Percentiles rank a stretch among this genome's conserved stretches.
Evolutionary conservation across 2,797 vertebrate genomes (phyloP).

Genomic region (Gouania willdenowi): DNA sequence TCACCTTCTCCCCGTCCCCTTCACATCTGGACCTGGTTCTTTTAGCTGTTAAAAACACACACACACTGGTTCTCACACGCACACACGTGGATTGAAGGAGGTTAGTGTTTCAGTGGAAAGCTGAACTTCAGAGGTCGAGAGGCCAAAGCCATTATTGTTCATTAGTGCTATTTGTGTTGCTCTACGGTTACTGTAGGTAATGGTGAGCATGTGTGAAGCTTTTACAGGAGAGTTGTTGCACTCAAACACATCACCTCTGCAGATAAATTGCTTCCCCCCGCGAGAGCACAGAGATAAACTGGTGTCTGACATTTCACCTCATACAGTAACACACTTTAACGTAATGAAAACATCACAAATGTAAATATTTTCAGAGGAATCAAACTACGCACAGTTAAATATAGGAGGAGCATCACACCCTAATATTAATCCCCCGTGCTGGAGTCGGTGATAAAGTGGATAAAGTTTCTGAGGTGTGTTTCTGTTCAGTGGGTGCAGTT

Average conservation of each 20-base stretch:
- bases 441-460: no score
- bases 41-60: constrained; percentile 6
- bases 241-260: background rate
- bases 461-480: no score
- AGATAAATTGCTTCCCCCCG: background rate
- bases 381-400: no score
- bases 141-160: constrained; percentile 15
- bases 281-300: background rate
- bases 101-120: constrained; percentile 8
- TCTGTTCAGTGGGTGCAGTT: no score
- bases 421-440: no score
- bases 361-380: no score
- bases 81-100: background rate
- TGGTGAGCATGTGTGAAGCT: constrained; percentile 9
- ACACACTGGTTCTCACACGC: background rate
- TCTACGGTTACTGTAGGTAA: constrained; percentile 20
- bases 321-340: no score
- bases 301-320: background rate
- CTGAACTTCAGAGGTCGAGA: constrained; percentile 5
- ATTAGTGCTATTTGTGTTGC: constrained; percentile 8
- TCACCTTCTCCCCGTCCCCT: background rate
- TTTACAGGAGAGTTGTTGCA: background rate
- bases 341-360: no score
- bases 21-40: constrained; percentile 39
- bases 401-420: no score